phyloP scores from a whole-genome alignment of 2,888 invertebrate genomes.

The Acronicta leporina region DNA sequence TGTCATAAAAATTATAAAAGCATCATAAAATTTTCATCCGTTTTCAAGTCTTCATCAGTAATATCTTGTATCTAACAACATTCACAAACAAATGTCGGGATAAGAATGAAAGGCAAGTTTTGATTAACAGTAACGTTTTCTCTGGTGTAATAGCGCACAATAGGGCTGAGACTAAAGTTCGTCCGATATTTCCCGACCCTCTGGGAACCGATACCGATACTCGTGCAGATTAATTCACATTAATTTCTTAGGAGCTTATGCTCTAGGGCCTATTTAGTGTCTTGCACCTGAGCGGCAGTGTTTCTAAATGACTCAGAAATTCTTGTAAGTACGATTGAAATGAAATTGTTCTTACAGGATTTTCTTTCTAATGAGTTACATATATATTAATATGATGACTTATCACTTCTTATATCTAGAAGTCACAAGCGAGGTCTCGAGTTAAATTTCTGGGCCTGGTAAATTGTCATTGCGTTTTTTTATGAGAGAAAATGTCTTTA shows the following conservation, averaged over 20 bases:
- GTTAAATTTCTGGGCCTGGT: no score
- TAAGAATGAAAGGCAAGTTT: constrained; percentile 48
- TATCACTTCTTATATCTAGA: no score
- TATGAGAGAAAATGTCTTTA: no score
- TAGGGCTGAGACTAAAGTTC: constrained; percentile 33
- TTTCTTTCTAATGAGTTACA: no score
- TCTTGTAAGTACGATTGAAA: constrained; percentile 26
- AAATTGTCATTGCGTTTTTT: no score
- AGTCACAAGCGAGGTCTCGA: no score
- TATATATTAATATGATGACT: no score
- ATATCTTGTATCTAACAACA: constrained; percentile 20
- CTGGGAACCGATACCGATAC: constrained; percentile 28
- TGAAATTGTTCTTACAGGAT: no score
- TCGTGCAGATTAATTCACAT: constrained; percentile 51
- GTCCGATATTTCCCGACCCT: constrained; percentile 12
- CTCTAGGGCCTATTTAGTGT: constrained; percentile 39
- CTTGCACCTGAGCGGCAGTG: constrained; percentile 26
- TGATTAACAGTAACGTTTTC: constrained; percentile 50
- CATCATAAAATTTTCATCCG: constrained; percentile 20
- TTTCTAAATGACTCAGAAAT: constrained; percentile 43
- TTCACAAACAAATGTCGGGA: constrained; percentile 38
- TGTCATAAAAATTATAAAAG: not conserved
- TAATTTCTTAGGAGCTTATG: constrained; percentile 52
- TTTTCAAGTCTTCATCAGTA: constrained; percentile 13
- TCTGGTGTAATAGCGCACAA: constrained; percentile 21